These are phyloP conservation scores for Peromyscus polionotus DNA, from an alignment of 2,113 vertebrate species.

Conservation along the genomic window DNA sequence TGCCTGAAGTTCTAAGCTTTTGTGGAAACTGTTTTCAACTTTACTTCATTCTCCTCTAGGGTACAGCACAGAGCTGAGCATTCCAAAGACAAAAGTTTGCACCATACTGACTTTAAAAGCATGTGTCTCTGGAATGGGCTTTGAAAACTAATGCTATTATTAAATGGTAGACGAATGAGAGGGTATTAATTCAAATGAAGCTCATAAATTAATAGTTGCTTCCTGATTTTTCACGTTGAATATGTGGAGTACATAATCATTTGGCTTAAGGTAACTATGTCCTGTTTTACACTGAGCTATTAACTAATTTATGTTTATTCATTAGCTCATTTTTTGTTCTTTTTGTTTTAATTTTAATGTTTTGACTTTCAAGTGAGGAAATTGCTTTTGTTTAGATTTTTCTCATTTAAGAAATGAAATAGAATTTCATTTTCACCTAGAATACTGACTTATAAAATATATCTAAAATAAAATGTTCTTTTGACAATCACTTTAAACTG, in stretches of 20 bases:
- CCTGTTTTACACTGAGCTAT: constrained; percentile 2
- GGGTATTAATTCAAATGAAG: neutral
- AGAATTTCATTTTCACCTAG: constrained; percentile 27
- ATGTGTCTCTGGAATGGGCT: constrained; percentile 38
- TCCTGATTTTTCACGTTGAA: constrained; percentile 49
- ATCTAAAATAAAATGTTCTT: constrained; percentile 10
- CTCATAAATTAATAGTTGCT: constrained; percentile 14
- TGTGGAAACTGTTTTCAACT: neutral
- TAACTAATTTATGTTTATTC: neutral
- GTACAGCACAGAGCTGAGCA: neutral
- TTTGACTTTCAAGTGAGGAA: constrained; percentile 6
- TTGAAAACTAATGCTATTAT: constrained; percentile 8
- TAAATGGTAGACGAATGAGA: neutral
- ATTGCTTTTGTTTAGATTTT: constrained; percentile 36
- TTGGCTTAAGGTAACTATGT: neutral
- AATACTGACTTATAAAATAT: constrained; percentile 25
- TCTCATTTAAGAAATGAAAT: constrained; percentile 40
- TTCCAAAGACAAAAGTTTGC: neutral
- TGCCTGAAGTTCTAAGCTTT: neutral
- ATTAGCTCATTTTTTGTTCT: neutral
- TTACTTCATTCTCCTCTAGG: neutral
- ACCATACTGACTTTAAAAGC: neutral
- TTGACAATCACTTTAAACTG: constrained; percentile 16
- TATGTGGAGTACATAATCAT: neutral
- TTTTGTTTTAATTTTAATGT: constrained; percentile 40